Base-by-base conservation (phyloP, 2,888 invertebrate genomes). In the Zaprionus bogoriensis region DNA sequence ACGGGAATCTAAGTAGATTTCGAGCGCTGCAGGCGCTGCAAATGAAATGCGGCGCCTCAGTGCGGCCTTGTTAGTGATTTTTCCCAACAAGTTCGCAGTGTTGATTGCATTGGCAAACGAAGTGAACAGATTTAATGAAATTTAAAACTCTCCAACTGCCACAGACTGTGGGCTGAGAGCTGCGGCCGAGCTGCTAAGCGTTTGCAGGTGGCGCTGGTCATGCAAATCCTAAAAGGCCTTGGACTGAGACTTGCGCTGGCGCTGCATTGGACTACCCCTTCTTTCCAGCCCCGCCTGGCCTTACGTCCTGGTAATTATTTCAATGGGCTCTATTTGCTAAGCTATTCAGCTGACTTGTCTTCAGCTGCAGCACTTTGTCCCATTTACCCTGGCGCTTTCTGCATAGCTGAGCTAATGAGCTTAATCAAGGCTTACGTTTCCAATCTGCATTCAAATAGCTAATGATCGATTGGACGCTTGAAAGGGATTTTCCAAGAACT, bases 31-130 rank as follows among this genome's bases (percentile, higher is more conserved):
- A 85, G 80, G 80, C 77, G 74, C 63, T 81, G 73, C 68, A 81
- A 80, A 81, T 80, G 67, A 84, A 80, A 75, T 61, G 78, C 84
- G n/a, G n/a, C n/a, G n/a, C n/a, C n/a, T n/a, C n/a, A n/a, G n/a
- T n/a, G n/a, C n/a, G 19, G 69, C 55, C 44, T 52, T 62, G 55
- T 51, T 59, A 30, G 42, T 42, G 47, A 64, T 41, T 74, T 67
- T 53, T 25, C 30, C 46, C 39, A 52, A 46, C 51, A 62, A 46
- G 50, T 69, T 57, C 60, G 70, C 83, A 38, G 51, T 86, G 82
- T 60, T 86, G 87, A 86, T 86, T 86, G 82, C 78, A 80, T 77
- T 81, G 76, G 85, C 83, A 85, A 81, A 79, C 87, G 87, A 84
- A 86, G 84, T 84, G 74, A 86, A 73, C 81, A 68, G 84, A 86